Percentiles rank a stretch among this genome's conserved stretches.
Conservation (phyloP, 1,140 invertebrate genomes). For the Bombus waltoni region DNA sequence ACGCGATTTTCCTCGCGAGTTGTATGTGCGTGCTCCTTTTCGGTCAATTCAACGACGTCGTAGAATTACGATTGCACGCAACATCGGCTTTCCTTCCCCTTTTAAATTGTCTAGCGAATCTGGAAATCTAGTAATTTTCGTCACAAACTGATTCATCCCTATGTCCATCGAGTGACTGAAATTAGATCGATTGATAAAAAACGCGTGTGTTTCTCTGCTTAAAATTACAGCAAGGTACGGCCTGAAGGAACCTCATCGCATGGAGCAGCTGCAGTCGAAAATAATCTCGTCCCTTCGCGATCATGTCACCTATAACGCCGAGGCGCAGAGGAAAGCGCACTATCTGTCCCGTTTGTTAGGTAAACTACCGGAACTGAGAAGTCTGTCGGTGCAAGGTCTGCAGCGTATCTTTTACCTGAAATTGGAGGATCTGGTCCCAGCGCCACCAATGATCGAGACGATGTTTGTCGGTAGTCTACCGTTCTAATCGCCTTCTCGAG, state of each 20-base stretch:
- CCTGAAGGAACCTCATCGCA: conserved; percentile 93
- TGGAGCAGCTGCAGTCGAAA: conserved; percentile 97
- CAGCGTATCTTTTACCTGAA: conserved; percentile 97
- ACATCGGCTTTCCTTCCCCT: not conserved
- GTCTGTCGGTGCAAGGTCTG: conserved; percentile 95
- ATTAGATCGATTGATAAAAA: conserved; percentile 1
- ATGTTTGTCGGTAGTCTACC: conserved; percentile 97
- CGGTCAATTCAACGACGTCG: not conserved
- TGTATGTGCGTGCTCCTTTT: conserved; percentile 46
- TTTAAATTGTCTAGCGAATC: not conserved
- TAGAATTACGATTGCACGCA: conserved; percentile 38
- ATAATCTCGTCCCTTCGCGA: conserved; percentile 96
- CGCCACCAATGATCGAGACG: conserved; percentile 95
- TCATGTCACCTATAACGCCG: conserved; percentile 96
- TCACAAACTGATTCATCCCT: not conserved
- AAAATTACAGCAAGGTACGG: conserved; percentile 92
- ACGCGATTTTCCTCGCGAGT: conserved; percentile 44
- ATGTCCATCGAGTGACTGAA: not conserved
- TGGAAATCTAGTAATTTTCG: not conserved
- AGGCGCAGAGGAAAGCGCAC: conserved; percentile 93
- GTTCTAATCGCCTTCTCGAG: conserved; percentile 82
- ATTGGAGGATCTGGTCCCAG: conserved; percentile 94
- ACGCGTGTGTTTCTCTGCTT: not conserved
- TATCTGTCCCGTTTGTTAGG: conserved; percentile 96
- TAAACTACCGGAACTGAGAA: conserved; percentile 95